Percentiles rank a stretch among this genome's conserved stretches.
These are phyloP conservation scores for Xiphydria camelus DNA, from an alignment of 2,888 invertebrate genomes.

Conservation along the genomic window DNA sequence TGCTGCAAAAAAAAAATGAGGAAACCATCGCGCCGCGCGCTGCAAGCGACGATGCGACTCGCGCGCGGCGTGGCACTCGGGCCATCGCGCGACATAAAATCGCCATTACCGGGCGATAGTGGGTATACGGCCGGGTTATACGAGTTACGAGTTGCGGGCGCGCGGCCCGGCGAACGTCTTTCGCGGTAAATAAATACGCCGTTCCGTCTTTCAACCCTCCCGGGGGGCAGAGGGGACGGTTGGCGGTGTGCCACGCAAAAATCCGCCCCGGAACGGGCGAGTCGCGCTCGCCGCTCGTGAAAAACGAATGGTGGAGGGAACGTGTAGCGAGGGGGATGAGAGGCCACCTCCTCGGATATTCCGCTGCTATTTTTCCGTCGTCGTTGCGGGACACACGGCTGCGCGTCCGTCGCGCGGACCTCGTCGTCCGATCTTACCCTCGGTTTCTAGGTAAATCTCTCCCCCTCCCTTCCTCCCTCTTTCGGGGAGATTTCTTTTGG, in stretches of 20 bases:
- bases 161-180: conserved; percentile 5
- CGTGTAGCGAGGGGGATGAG: too few species aligned
- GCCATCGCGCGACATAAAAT: conserved; percentile 41
- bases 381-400: too few species aligned
- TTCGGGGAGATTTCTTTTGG: too few species aligned
- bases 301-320: too few species aligned
- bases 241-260: conserved; percentile 9
- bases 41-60: conserved; percentile 1
- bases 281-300: too few species aligned
- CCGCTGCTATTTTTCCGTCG: too few species aligned
- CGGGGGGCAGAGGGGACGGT: too few species aligned
- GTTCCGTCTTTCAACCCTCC: conserved; percentile 30
- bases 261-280: too few species aligned
- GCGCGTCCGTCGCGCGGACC: not conserved
- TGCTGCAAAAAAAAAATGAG: not conserved
- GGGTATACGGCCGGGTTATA: conserved; percentile 9
- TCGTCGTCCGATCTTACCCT: too few species aligned
- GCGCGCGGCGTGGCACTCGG: not conserved
- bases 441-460: not conserved
- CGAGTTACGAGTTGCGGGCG: conserved; percentile 36
- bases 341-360: too few species aligned
- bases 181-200: conserved; percentile 41
- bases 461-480: not conserved
- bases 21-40: too few species aligned
- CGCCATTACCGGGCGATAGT: conserved; percentile 36